Percentiles rank a stretch among this genome's conserved stretches.
Evolutionary conservation across 2,888 invertebrate genomes (phyloP).

Genomic region (Hirtodrosophila alboralis): DNA sequence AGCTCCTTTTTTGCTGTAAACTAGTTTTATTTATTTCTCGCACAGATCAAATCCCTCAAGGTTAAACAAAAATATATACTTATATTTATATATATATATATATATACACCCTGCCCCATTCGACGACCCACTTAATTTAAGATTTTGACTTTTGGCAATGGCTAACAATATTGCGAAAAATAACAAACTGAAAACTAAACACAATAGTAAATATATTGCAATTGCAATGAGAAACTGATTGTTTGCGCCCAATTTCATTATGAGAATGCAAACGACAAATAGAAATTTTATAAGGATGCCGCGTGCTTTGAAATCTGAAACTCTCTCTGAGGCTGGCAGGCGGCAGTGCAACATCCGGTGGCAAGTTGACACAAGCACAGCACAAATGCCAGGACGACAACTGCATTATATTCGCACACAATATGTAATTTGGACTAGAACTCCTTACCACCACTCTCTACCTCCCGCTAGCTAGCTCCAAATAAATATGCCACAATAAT

Average conservation of each 20-base stretch:
- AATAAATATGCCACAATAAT: constrained; percentile 63
- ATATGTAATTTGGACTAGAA: constrained; percentile 66
- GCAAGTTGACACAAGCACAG: constrained; percentile 44
- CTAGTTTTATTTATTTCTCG: too few relatives aligned
- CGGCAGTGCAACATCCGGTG: constrained; percentile 40
- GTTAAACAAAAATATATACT: too few relatives aligned
- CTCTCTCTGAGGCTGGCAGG: constrained; percentile 8
- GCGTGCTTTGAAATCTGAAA: constrained; percentile 18
- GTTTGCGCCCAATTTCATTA: constrained; percentile 67
- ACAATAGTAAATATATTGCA: constrained; percentile 25
- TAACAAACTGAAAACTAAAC: constrained; percentile 12
- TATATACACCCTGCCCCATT: too few relatives aligned
- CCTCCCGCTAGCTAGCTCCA: constrained; percentile 4
- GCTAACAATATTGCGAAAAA: constrained; percentile 18
- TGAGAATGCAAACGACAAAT: constrained; percentile 39
- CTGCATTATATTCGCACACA: constrained; percentile 66
- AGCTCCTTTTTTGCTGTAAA: too few relatives aligned
- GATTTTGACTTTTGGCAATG: neutral
- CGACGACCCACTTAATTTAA: neutral
- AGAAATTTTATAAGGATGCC: constrained; percentile 14
- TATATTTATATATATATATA: too few relatives aligned
- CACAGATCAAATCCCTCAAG: too few relatives aligned
- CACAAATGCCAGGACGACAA: constrained; percentile 44
- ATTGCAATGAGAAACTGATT: constrained; percentile 38
- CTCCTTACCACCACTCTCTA: constrained; percentile 4